These are phyloP conservation scores for Achlya flavicornis DNA, from an alignment of 2,888 invertebrate genomes.

Conservation along the genomic window DNA sequence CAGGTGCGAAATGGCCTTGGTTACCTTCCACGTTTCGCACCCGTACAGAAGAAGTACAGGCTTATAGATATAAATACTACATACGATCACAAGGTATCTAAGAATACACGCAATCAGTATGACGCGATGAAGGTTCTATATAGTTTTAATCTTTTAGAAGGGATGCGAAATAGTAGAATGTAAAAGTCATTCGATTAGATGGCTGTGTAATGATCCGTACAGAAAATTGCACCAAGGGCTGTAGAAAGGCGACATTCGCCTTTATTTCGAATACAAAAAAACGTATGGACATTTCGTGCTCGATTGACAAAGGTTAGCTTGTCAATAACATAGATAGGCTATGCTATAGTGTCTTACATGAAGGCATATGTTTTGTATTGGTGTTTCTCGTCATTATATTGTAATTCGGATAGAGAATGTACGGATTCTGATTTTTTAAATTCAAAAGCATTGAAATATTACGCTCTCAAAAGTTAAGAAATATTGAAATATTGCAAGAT, in stretches of 20 bases:
- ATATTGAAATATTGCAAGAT: too few relatives aligned
- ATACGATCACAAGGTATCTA: too few relatives aligned
- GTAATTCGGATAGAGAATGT: too few relatives aligned
- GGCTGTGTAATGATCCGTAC: constrained; percentile 52
- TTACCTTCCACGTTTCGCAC: too few relatives aligned
- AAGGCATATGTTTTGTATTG: constrained; percentile 22
- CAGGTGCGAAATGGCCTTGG: too few relatives aligned
- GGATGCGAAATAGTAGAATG: constrained; percentile 29
- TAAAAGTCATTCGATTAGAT: constrained; percentile 53
- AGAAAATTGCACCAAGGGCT: constrained; percentile 50
- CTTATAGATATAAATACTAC: too few relatives aligned
- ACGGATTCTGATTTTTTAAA: too few relatives aligned
- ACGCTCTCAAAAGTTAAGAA: too few relatives aligned
- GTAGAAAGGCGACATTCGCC: constrained; percentile 34
- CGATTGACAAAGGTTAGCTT: neutral
- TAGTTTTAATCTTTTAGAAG: neutral
- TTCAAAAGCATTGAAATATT: too few relatives aligned
- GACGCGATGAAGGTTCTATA: neutral
- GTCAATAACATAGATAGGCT: neutral
- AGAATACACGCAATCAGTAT: too few relatives aligned
- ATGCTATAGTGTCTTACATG: neutral
- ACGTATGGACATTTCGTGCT: constrained; percentile 6
- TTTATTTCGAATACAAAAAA: constrained; percentile 21
- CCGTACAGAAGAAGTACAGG: too few relatives aligned
- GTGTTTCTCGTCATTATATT: too few relatives aligned